phyloP scores from a whole-genome alignment of 2,113 vertebrate species.

The Nannobrachium achirus region DNA sequence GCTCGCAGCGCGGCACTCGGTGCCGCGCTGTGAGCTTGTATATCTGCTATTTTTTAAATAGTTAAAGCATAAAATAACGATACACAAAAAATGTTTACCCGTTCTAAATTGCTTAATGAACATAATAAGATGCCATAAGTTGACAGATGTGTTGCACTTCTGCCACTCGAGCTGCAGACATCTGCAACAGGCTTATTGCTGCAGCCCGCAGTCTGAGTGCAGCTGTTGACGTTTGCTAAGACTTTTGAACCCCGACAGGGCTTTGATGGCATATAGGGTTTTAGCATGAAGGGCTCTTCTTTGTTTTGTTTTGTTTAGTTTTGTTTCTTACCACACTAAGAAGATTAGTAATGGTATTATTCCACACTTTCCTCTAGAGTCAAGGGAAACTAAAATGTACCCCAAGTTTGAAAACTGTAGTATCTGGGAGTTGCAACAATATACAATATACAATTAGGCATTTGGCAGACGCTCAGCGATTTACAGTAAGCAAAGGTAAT shows the following conservation, averaged over 20 bases:
- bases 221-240: conserved; percentile 76
- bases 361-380: background rate
- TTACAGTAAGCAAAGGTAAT: too few species aligned
- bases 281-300: conserved; percentile 65
- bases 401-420: background rate
- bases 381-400: background rate
- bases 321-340: background rate
- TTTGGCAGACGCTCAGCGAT: too few species aligned
- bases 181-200: conserved; percentile 65
- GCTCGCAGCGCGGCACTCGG: too few species aligned
- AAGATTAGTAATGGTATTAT: too few species aligned
- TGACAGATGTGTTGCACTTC: conserved; percentile 63
- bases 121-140: conserved; percentile 12
- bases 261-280: conserved; percentile 73
- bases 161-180: conserved; percentile 60
- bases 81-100: too few species aligned
- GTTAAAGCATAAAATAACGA: too few species aligned
- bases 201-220: conserved; percentile 65
- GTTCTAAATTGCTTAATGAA: too few species aligned
- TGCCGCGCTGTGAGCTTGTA: too few species aligned
- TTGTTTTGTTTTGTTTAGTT: background rate
- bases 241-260: conserved; percentile 64
- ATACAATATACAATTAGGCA: too few species aligned
- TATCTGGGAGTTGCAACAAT: too few species aligned
- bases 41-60: too few species aligned